Evolutionary conservation across 2,113 vertebrate species (phyloP), one percentile per base, ranked within the genome.

Genomic region (Trochalopteron elliotii): DNA sequence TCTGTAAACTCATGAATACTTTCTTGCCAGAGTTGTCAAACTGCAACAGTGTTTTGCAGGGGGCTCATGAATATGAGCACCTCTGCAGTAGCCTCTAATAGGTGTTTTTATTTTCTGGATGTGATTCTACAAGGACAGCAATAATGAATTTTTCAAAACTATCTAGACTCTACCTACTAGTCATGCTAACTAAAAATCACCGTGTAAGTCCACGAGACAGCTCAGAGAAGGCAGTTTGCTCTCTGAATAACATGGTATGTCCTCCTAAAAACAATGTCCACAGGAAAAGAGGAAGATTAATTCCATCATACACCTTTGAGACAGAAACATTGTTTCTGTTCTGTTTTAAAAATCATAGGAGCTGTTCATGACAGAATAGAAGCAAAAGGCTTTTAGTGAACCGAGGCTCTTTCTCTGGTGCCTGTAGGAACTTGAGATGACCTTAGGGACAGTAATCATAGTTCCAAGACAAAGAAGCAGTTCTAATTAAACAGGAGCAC

Each of bases 71-170:
- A 65, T 87, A 84, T 50, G 74, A 89, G 87, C 81, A 87, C 53
- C 57, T 83, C 81, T 85, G 67, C 91, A 80, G 87, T 70, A 67
- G 47, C 45, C 39, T 83, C 35, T 69, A 80, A 87, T n/a, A 76
- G 78, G 87, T 69, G 25, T 76, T 90, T 63, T n/a, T 82, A 49
- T 84, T 83, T 96, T 89, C 82, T 17, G 50, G 45, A 57, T 31
- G 44, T 6, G 30, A 44, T 74, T 86, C 76, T 68, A 80, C 64
- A 81, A 53, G 52, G 60, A 67, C 9, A 86, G 35, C 50, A 75
- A 71, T 87, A 95, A 87, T 52, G 61, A 94, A 81, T 84, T 49
- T 60, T 87, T 93, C 87, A 79, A 95, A 67, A 53, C 57, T 37
- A 79, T 71, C 65, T 52, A 82, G 52, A 63, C 37, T 87, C 20